Base-by-base conservation (phyloP, 2,113 vertebrate genomes). In the Ranitomeya variabilis region DNA sequence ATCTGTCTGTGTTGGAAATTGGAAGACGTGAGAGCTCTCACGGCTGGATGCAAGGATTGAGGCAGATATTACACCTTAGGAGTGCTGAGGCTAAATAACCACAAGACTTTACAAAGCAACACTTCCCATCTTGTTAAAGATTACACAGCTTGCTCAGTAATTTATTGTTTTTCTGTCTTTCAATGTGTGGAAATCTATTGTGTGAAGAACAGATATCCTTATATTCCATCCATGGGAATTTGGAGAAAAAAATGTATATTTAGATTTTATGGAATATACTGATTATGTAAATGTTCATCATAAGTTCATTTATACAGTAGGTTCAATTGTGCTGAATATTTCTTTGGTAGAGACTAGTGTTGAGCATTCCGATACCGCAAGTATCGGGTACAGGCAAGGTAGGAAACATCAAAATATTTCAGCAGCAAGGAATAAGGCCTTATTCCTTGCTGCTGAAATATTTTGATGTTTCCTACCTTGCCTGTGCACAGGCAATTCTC, bases 21-120 rank as follows among this genome's bases (percentile, higher is more conserved):
- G 64, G 54, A 84, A 84, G 64, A 84, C 52, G 82, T 84, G 82
- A 54, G 51, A 84, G 52, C 64, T 84, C 45, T 54, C 82, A 71
- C 82, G n/a, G 82, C 26, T 84, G 82, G 82, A 84, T 84, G 52
- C 64, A 54, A 26, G 82, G 64, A 84, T 55, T 71, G 45, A 84
- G 82, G 66, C 66, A 84, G 82, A 69, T 84, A 67, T 84, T 52
- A 84, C 82, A 69, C 62, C 66, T 71, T 84, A 71, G 23, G 21
- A 71, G 45, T 16, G 67, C 82, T 84, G 45, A 71, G 64, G 82
- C 82, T 54, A 84, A 71, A 84, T 54, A 69, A 84, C 51, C 45
- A 69, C 45, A 84, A 69, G 64, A 21, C 62, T 84, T 23, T n/a
- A 71, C 66, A 84, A 84, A 84, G 51, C 51, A 84, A 84, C 82